Conservation (phyloP, 35 echinoderm and acorn worm genomes). For the Heliocidaris erythrogramma region DNA sequence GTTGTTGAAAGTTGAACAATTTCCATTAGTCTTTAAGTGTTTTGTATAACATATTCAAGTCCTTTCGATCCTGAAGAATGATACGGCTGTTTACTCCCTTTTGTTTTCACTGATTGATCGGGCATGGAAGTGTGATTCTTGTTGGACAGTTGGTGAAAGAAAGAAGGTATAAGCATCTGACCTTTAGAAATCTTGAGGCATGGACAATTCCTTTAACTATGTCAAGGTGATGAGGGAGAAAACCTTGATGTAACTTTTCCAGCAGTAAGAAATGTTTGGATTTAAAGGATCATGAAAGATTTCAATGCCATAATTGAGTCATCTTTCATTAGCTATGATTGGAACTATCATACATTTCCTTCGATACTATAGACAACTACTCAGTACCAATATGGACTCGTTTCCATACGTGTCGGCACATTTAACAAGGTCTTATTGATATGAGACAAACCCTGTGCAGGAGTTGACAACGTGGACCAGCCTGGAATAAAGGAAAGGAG, state of each 20-base stretch:
- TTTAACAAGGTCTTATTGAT: not conserved
- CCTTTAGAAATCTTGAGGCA: not conserved
- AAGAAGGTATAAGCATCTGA: not conserved
- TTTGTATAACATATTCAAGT: not conserved
- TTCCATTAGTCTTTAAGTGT: not conserved
- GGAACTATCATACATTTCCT: conserved; percentile 4
- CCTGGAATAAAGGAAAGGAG: not conserved
- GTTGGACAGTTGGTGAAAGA: not conserved
- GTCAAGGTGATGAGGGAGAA: not conserved
- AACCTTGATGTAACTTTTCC: not conserved
- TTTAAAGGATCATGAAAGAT: not conserved
- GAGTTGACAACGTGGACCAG: not conserved
- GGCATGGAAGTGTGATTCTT: not conserved
- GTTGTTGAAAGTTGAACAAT: not conserved
- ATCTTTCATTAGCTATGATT: not conserved
- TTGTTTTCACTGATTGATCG: not conserved
- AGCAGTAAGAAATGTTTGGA: not conserved
- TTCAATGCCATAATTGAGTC: conserved; percentile 17
- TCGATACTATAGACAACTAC: not conserved
- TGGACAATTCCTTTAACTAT: not conserved
- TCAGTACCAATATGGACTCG: not conserved
- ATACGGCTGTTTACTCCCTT: not conserved
- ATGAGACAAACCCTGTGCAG: not conserved
- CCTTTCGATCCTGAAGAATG: not conserved
- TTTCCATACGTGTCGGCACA: not conserved